These are phyloP conservation scores for Marronus borbonicus DNA, from an alignment of 2,888 invertebrate species.

Conservation along the genomic window DNA sequence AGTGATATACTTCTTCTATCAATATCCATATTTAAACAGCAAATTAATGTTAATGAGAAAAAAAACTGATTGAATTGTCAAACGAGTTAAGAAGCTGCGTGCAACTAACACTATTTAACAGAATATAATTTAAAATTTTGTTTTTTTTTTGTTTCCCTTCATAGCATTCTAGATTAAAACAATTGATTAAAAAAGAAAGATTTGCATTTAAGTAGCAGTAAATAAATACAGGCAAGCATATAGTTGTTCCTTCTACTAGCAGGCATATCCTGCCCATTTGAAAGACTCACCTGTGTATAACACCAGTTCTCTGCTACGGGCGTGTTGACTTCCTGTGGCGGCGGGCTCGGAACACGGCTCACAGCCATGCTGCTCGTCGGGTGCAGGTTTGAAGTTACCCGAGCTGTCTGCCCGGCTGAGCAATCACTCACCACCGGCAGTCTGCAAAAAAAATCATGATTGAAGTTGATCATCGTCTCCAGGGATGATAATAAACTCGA, in stretches of 20 bases:
- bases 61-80: no score
- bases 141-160: not conserved
- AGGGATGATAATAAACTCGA: not conserved
- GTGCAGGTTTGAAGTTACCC: conserved; percentile 87
- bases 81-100: no score
- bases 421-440: conserved; percentile 84
- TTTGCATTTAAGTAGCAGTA: not conserved
- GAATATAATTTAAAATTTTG: not conserved
- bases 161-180: not conserved
- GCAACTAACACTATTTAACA: no score
- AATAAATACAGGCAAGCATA: not conserved
- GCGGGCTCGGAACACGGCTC: conserved; percentile 96
- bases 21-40: no score
- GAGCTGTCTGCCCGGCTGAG: conserved; percentile 88
- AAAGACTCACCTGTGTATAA: conserved; percentile 92
- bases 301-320: conserved; percentile 99
- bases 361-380: conserved; percentile 95
- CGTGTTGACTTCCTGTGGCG: conserved; percentile 94
- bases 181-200: no score
- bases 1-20: no score
- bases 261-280: conserved; percentile 1
- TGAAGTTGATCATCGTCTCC: not conserved
- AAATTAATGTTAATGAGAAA: no score
- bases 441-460: conserved; percentile 73
- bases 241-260: not conserved